Conservation (phyloP, 2,113 vertebrate species). For the Pleuronectes platessa region DNA sequence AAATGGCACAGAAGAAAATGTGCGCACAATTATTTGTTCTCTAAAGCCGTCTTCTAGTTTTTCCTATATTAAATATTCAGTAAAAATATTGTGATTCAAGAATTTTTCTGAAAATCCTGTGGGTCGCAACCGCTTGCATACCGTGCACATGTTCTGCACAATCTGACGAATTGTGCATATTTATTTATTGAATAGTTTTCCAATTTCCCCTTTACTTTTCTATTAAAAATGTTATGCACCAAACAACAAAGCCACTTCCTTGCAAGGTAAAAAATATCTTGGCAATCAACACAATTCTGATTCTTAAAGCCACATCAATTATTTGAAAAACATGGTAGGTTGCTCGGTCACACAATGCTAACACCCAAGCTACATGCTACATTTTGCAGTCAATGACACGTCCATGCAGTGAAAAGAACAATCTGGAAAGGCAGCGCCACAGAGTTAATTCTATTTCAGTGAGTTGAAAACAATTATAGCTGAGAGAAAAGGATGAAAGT, state of each 20-base stretch:
- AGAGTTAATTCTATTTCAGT: neutral
- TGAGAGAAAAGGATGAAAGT: no score
- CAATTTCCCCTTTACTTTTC: no score
- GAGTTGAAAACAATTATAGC: no score
- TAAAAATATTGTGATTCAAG: no score
- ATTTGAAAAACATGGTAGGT: constrained; percentile 5
- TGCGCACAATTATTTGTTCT: neutral
- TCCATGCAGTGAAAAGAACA: constrained; percentile 4
- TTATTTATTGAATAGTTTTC: no score
- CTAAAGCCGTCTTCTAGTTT: neutral
- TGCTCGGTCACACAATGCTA: constrained; percentile 28
- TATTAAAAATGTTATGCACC: neutral
- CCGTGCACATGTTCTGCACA: no score
- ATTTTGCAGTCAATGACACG: neutral
- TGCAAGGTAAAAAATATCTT: no score
- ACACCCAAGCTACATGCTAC: neutral
- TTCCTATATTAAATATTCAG: no score
- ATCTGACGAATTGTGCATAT: no score
- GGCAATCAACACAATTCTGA: no score
- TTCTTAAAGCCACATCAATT: neutral
- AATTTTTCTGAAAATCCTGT: no score
- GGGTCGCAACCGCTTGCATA: no score
- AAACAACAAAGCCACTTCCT: neutral
- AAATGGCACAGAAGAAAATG: neutral
- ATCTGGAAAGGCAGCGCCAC: neutral